phyloP scores from a whole-genome alignment of 2,888 invertebrate species.

The Parnassius smintheus region DNA sequence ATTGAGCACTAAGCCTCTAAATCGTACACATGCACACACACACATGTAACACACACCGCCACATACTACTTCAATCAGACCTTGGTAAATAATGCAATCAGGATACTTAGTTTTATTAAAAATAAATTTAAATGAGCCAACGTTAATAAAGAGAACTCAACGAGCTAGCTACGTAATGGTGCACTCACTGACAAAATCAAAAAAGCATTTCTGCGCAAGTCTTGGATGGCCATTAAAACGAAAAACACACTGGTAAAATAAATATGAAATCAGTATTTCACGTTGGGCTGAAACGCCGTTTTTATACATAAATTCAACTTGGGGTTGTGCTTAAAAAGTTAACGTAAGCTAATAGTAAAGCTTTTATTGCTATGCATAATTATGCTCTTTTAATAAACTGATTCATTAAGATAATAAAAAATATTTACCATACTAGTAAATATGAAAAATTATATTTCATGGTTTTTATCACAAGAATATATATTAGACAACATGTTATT shows the following conservation, averaged over 20 bases:
- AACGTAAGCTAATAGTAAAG: not conserved
- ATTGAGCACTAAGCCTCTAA: too few relatives aligned
- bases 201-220: not conserved
- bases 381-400: too few relatives aligned
- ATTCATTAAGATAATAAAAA: too few relatives aligned
- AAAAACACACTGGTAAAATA: conserved; percentile 1
- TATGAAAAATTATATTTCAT: too few relatives aligned
- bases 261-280: not conserved
- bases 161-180: not conserved
- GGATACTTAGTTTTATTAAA: not conserved
- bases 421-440: too few relatives aligned
- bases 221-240: not conserved
- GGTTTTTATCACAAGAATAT: too few relatives aligned
- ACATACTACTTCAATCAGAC: too few relatives aligned
- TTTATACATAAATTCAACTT: not conserved
- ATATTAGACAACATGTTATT: too few relatives aligned
- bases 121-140: not conserved
- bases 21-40: too few relatives aligned
- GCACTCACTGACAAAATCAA: not conserved
- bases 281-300: not conserved
- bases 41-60: too few relatives aligned
- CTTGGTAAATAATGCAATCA: not conserved
- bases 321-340: not conserved
- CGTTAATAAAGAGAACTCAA: not conserved
- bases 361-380: too few relatives aligned